Evolutionary conservation across 1,140 invertebrate genomes (phyloP), one percentile per base, ranked within the genome.

Genomic region (Drosophila prosaltans): DNA sequence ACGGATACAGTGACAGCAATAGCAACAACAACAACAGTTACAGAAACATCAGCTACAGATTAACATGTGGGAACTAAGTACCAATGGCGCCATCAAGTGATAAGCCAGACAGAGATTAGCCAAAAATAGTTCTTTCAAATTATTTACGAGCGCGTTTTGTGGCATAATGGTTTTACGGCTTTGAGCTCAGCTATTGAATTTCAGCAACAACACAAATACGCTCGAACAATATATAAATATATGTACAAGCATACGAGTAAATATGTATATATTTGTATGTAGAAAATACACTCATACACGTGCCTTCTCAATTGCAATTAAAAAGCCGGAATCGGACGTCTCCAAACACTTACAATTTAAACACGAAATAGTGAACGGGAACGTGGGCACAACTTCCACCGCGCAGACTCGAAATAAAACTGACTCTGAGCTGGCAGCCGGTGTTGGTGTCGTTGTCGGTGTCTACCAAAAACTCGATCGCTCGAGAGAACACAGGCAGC

Each of bases 381-480:
- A 66, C 55, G 64, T 66, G 58, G 57, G 57, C 76, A 83, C 80
- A 79, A 82, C 83, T 73, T 77, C 64, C 69, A 71, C 75, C 61
- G 83, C 82, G 75, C 79, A 88, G 72, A 74, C 72, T 88, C 79
- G 68, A 88, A 77, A 66, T 65, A 70, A 82, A 73, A 85, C 79
- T 85, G 69, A 86, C 45, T 51, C 45, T 24, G 45, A 51, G 32
- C 32, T 36, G 32, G 32, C 32, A 4, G 32, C 45, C 21, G 45
- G 21, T 51, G 45, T 51, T 51, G 45, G 45, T 51, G 81, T 86
- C 74, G 28, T 30, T 30, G 28, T 30, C 32, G 32, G 32, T 79
- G 66, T 63, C 81, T 69, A 80, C 77, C 81, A 84, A 84, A 86
- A 86, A 85, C 82, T 85, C 82, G 82, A 85, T 85, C 78, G 81